These are phyloP conservation scores for Parambassis ranga DNA, from an alignment of 2,797 vertebrate genomes.

Conservation along the genomic window DNA sequence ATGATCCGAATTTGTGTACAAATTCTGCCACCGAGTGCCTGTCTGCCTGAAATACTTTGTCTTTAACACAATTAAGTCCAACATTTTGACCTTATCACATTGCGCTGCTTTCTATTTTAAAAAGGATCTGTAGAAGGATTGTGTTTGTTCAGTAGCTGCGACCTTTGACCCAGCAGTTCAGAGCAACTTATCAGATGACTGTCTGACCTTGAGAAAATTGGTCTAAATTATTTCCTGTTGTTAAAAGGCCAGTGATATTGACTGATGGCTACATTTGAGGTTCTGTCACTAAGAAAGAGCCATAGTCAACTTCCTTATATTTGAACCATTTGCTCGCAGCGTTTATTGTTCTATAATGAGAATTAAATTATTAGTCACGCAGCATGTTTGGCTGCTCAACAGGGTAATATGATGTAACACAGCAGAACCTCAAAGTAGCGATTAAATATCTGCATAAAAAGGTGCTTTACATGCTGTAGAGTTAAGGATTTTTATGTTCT, in stretches of 20 bases:
- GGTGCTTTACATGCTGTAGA: not conserved
- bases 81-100: conserved; percentile 39
- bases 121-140: conserved; percentile 79
- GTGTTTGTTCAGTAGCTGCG: conserved; percentile 80
- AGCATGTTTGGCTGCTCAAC: not conserved
- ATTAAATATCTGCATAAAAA: not conserved
- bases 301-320: not conserved
- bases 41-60: conserved; percentile 17
- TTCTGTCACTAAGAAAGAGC: conserved; percentile 16
- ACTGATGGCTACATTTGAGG: conserved; percentile 56
- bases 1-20: too few relatives aligned
- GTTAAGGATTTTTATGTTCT: not conserved
- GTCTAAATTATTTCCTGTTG: conserved; percentile 89
- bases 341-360: conserved; percentile 13
- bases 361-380: not conserved
- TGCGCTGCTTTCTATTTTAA: conserved; percentile 42
- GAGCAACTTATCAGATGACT: conserved; percentile 85
- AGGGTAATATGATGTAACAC: not conserved
- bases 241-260: conserved; percentile 77
- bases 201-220: conserved; percentile 90
- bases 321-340: not conserved
- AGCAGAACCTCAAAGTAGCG: not conserved
- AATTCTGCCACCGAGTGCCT: too few relatives aligned
- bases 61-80: conserved; percentile 18
- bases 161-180: conserved; percentile 80